Conservation (phyloP, 2,113 vertebrate genomes). For the Pithys albifrons region DNA sequence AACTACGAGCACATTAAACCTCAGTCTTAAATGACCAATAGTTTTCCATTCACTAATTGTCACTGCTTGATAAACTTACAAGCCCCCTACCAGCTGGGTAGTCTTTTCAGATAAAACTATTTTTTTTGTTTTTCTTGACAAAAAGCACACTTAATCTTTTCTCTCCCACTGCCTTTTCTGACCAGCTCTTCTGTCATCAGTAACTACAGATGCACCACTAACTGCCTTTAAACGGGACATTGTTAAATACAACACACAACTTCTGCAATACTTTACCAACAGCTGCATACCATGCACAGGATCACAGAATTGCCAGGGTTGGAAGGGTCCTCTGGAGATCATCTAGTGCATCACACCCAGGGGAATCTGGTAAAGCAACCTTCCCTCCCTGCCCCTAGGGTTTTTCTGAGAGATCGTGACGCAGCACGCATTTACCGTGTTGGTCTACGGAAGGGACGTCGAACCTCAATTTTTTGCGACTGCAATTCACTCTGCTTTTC, state of each 20-base stretch:
- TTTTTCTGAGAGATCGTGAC: background rate
- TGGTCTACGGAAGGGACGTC: no score
- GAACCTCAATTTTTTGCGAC: background rate
- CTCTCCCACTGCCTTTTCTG: background rate
- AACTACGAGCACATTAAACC: background rate
- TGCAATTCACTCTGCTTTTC: background rate
- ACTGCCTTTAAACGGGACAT: fast-evolving
- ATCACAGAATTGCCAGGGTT: background rate
- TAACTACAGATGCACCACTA: background rate
- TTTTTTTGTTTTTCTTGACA: background rate
- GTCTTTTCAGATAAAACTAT: background rate
- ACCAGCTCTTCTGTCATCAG: background rate
- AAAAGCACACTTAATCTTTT: background rate
- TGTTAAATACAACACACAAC: background rate
- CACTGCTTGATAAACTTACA: background rate
- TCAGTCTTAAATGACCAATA: background rate
- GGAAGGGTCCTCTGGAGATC: background rate
- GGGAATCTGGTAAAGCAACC: background rate
- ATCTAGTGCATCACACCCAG: background rate
- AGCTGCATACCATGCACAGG: background rate
- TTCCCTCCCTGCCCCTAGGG: background rate
- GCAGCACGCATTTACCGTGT: fast-evolving
- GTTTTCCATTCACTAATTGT: background rate
- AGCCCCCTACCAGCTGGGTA: background rate
- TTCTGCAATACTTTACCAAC: no score